Base-by-base conservation (phyloP, 2,888 invertebrate species). In the Acleris laterana region DNA sequence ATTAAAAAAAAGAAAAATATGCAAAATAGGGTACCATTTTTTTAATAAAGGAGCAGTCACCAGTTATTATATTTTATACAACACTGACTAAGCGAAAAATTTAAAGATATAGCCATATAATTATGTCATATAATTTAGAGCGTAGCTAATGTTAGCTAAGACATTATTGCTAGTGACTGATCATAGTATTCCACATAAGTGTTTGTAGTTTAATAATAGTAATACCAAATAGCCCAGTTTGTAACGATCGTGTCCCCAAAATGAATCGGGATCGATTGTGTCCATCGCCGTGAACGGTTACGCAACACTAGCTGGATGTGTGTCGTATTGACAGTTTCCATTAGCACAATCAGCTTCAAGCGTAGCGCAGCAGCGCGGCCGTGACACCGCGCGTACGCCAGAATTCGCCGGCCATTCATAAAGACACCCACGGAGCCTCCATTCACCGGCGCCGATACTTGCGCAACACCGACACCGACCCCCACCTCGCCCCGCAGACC, bases 371-470 rank as follows among this genome's bases (percentile, higher is more conserved):
- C 69, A 75, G 75, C 74, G 76, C 70, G 90, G 84, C 92, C 92
- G 81, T 91, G 92, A 92, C 91, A 89, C 83, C 82, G 87, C 84
- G 88, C 88, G 90, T 91, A 90, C 89, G 85, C 84, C 87, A 84
- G 79, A 88, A 86, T 89, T 90, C 81, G 89, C 88, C 82, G 89
- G 90, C 88, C 93, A 93, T 93, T 92, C 89, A 93, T 93, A 90
- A 92, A 91, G 90, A 90, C 84, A 76, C 74, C 83, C 89, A 81
- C 93, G 74, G 81, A 81, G 83, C 76, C 79, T 88, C 90, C 92
- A 90, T 90, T 90, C 90, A 90, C 89, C 83, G 88, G 89, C 88
- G 89, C 89, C 88, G 75, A 53, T 71, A 76, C 74, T 92, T 91
- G 90, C 86, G 85, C 91, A 92, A 91, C 76, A 91, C 75, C 80